Percentiles rank a stretch among this genome's conserved stretches.
Conservation (phyloP, 2,888 invertebrate genomes). For the Pseudococcus jackbeardsleyi region DNA sequence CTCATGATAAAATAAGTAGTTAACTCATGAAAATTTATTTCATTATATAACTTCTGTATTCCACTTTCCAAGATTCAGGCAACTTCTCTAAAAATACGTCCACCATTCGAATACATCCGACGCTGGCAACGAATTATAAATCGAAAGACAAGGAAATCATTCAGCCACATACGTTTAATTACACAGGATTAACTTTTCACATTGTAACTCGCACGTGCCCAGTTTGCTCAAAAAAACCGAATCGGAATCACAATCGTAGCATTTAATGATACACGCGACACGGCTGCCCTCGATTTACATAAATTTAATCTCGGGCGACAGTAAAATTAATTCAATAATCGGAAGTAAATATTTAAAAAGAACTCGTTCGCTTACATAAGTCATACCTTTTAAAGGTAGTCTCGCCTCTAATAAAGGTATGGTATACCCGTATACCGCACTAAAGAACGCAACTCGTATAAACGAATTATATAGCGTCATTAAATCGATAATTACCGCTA, state of each 20-base stretch:
- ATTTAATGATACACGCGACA: conserved; percentile 21
- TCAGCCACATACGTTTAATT: conserved; percentile 6
- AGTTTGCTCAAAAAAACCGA: background rate
- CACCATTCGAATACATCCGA: no score
- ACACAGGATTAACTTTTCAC: background rate
- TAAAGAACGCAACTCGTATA: background rate
- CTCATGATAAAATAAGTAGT: no score
- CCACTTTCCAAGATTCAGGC: no score
- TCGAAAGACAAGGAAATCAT: conserved; percentile 10
- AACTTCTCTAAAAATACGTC: no score
- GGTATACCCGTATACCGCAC: background rate
- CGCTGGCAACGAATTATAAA: background rate
- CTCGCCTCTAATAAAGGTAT: background rate
- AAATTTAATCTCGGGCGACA: conserved; percentile 41
- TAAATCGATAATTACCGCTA: conserved; percentile 53
- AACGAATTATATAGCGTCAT: conserved; percentile 44
- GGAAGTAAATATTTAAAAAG: conserved; percentile 37
- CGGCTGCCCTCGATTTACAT: conserved; percentile 31
- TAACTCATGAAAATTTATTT: no score
- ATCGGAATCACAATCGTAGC: background rate
- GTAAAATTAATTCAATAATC: conserved; percentile 25
- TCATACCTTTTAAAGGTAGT: conserved; percentile 45
- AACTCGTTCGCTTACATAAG: conserved; percentile 25
- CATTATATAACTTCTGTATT: no score
- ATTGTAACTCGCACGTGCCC: background rate